Conservation (phyloP, 2,888 invertebrate species). For the Panzeria rudis region DNA sequence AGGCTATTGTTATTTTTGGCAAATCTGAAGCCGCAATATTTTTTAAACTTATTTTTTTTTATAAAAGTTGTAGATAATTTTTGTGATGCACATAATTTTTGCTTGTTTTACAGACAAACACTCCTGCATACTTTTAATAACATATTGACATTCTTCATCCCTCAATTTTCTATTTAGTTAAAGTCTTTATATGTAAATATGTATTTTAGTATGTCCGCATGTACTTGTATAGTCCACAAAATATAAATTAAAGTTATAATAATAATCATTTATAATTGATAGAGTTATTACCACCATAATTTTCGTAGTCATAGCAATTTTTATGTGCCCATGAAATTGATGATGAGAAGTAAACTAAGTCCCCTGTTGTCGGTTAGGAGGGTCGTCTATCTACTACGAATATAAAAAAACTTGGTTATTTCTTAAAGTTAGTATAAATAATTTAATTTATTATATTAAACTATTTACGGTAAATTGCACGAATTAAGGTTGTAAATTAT, state of each 20-base stretch:
- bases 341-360: constrained; percentile 4
- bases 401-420: neutral
- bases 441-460: constrained; percentile 54
- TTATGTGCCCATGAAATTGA: neutral
- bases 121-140: too few relatives aligned
- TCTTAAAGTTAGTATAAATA: constrained; percentile 2
- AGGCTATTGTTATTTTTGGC: constrained; percentile 1
- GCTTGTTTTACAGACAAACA: too few relatives aligned
- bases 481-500: constrained; percentile 69
- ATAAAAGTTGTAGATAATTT: too few relatives aligned
- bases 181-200: too few relatives aligned
- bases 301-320: constrained; percentile 17
- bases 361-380: neutral
- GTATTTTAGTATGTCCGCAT: neutral
- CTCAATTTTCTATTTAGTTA: too few relatives aligned
- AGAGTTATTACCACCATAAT: constrained; percentile 13
- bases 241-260: neutral
- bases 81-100: too few relatives aligned
- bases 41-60: too few relatives aligned
- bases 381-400: too few relatives aligned
- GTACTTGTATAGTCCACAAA: neutral
- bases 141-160: too few relatives aligned
- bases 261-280: constrained; percentile 22
- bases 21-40: neutral
- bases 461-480: constrained; percentile 62